These are phyloP conservation scores for Drosophila lacicola DNA, from an alignment of 2,888 invertebrate genomes.

Conservation along the genomic window DNA sequence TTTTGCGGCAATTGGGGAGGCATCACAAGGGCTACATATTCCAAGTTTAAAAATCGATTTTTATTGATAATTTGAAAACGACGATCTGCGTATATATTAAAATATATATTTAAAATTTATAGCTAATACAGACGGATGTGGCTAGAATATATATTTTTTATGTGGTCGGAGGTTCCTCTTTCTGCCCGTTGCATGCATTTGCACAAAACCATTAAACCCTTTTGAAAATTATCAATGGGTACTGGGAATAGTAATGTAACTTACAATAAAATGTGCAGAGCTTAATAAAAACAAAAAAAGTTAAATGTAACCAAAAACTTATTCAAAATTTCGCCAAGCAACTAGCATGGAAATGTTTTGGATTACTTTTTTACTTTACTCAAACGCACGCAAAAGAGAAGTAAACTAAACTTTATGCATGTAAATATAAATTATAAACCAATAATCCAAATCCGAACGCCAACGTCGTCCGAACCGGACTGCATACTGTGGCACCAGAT, in stretches of 20 bases:
- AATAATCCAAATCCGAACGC: constrained; percentile 23
- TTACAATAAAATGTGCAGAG: constrained; percentile 33
- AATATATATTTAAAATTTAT: too few species aligned
- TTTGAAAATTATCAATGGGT: constrained; percentile 14
- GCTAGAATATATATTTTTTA: too few species aligned
- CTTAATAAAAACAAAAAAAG: constrained; percentile 4
- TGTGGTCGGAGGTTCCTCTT: too few species aligned
- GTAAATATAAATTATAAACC: constrained; percentile 26
- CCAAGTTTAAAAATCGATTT: too few species aligned
- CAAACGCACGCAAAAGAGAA: constrained; percentile 68
- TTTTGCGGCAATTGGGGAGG: too few species aligned
- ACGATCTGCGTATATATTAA: too few species aligned
- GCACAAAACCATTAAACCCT: too few species aligned
- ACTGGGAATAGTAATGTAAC: constrained; percentile 17
- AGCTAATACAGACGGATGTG: too few species aligned
- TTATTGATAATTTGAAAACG: too few species aligned
- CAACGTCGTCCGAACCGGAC: constrained; percentile 34
- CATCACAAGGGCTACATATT: too few species aligned
- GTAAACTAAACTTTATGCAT: constrained; percentile 66
- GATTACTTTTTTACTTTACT: constrained; percentile 70
- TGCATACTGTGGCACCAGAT: constrained; percentile 31
- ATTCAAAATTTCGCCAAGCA: constrained; percentile 17
- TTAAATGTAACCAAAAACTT: constrained; percentile 12
- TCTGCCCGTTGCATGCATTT: too few species aligned
- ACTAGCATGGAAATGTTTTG: constrained; percentile 27